A percentile compares a stretch with the other conserved stretches of the same genome.
Conservation (phyloP, 53 echinoderm and acorn worm species). For the Apostichopus leukothele region DNA sequence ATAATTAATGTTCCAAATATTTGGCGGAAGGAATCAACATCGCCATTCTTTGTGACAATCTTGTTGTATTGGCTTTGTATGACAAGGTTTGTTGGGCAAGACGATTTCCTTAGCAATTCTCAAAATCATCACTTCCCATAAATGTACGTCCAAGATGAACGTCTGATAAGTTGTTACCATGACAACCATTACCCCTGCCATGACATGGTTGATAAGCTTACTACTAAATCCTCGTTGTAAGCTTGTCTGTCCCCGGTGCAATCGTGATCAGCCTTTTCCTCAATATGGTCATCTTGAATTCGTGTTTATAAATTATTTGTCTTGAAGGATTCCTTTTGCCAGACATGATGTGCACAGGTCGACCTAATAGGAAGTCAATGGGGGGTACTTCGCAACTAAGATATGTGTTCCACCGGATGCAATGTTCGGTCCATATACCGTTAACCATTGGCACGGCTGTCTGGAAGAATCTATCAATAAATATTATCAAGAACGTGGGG, state of each 20-base stretch:
- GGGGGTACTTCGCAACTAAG: background rate
- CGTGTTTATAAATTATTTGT: constrained; percentile 42
- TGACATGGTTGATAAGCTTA: background rate
- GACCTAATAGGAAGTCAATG: constrained; percentile 33
- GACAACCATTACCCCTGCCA: background rate
- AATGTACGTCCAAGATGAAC: background rate
- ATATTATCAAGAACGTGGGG: background rate
- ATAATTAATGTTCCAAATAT: background rate
- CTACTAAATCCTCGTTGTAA: background rate
- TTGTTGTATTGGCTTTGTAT: background rate
- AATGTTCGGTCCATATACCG: constrained; percentile 25
- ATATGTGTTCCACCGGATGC: constrained; percentile 19
- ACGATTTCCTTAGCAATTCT: background rate
- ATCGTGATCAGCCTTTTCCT: constrained; percentile 24
- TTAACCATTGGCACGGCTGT: constrained; percentile 39
- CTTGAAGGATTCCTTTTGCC: constrained; percentile 7
- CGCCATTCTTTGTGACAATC: background rate
- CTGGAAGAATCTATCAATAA: background rate
- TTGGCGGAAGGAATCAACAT: background rate
- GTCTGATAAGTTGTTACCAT: background rate
- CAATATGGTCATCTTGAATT: constrained; percentile 7
- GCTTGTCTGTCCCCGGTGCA: background rate
- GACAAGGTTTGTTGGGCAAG: background rate
- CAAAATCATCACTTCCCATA: background rate
- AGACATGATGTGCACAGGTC: constrained; percentile 17